Base-by-base conservation (phyloP, 2,888 invertebrate genomes). In the Metacarcinus magister region DNA sequence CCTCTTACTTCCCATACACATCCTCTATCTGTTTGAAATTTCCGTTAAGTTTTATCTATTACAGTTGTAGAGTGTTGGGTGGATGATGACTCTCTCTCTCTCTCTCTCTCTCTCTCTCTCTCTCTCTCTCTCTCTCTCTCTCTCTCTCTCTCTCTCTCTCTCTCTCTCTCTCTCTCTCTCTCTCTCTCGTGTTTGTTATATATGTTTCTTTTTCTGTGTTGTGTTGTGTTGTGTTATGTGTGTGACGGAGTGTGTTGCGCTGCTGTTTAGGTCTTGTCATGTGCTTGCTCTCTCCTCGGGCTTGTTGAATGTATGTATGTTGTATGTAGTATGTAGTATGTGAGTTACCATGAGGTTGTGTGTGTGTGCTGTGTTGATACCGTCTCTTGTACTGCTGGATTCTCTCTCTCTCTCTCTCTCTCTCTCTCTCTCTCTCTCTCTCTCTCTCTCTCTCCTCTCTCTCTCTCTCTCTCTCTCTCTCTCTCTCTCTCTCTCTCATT, bases 261-360 rank as follows among this genome's bases (percentile, higher is more conserved):
- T 8, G 8, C 8, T 8, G 48, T 48, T 8, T 48, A 48, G 3
- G 48, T 2, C 10, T 0, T 48, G 48, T 48, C 48, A 48, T 13
- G 48, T 13, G 16, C 13, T 8, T 48, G 48, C 10, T 48, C 10
- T 48, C 8, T 48, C 2, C 13, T 13, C 8, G 0, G 48, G 0
- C 13, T 8, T 48, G 8, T 13, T 54, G 54, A 54, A 19, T 54
- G 54, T 13, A 54, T 2, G 19, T 8, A n/a, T 2, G 54, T 54
- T 16, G 16, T 2, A 13, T 54, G 44, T 94, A 75, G 13, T 5
- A 0, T 60, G 43, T 67, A 13, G 32, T 39, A 19, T 75, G n/a
- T 75, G 82, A 23, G 28, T 92, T 92, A 75, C 54, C n/a, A 87
- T 92, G 89, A 87, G 13, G 46, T 23, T 28, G 82, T 97, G 87